Evolutionary conservation across 2,888 invertebrate genomes (phyloP).

Genomic region (Macrophya alboannulata): DNA sequence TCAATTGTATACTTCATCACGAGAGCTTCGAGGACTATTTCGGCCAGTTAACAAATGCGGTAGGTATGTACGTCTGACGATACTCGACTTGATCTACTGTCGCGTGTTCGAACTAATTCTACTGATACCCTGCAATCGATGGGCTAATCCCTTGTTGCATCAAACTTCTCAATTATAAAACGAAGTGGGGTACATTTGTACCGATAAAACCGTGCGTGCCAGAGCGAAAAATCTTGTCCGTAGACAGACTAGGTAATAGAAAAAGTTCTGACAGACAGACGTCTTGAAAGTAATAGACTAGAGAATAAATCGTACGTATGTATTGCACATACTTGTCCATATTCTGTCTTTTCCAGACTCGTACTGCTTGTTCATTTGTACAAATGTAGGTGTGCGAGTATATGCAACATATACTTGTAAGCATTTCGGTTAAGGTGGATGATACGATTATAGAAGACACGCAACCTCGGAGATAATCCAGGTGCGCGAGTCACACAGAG

Average conservation of each 20-base stretch:
- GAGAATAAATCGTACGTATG: not conserved
- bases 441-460: not conserved
- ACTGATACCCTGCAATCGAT: constrained; percentile 23
- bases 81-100: constrained; percentile 37
- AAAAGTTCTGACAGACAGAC: not conserved
- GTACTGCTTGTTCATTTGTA: not conserved
- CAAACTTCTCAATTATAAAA: not conserved
- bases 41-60: no score
- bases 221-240: not conserved
- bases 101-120: constrained; percentile 14
- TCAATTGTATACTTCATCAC: not conserved
- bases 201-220: not conserved
- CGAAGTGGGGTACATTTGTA: not conserved
- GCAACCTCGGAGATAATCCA: constrained; percentile 1
- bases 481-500: constrained; percentile 6
- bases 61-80: not conserved
- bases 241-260: not conserved
- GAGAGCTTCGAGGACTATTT: not conserved
- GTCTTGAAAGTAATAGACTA: not conserved
- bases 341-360: not conserved
- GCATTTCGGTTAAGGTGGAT: not conserved
- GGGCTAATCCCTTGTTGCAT: not conserved
- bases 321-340: not conserved
- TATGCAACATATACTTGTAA: not conserved
- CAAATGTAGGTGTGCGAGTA: not conserved